phyloP scores from a whole-genome alignment of 2,113 vertebrate species.

The Phodopus roborovskii region DNA sequence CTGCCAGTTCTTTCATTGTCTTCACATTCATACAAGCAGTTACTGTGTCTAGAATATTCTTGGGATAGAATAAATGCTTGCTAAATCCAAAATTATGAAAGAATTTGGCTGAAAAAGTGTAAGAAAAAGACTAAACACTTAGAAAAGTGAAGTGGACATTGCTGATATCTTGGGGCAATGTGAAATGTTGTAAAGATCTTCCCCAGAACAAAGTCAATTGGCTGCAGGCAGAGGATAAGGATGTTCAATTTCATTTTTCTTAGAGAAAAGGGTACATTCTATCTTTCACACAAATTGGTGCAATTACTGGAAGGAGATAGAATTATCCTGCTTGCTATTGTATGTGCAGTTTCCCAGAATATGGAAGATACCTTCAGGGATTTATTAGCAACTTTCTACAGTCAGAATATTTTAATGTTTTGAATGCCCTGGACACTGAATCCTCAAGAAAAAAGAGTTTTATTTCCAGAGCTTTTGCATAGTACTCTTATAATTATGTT shows the following conservation, averaged over 20 bases:
- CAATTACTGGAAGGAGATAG: conserved; percentile 77
- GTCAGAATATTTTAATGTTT: conserved; percentile 75
- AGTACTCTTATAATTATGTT: conserved; percentile 63
- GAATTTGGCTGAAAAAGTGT: neutral
- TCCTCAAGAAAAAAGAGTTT: conserved; percentile 58
- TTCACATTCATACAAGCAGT: neutral
- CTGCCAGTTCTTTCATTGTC: neutral
- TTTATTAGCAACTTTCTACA: conserved; percentile 80
- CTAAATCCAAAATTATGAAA: conserved; percentile 31
- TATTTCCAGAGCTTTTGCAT: conserved; percentile 72
- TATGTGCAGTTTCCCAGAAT: conserved; percentile 73
- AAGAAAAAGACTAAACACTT: conserved; percentile 53
- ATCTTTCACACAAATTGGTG: conserved; percentile 79
- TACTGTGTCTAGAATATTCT: neutral
- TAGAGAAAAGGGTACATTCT: conserved; percentile 76
- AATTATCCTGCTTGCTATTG: conserved; percentile 73
- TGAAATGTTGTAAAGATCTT: conserved; percentile 67
- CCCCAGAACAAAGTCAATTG: conserved; percentile 68
- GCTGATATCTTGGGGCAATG: conserved; percentile 53
- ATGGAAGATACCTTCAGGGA: conserved; percentile 77
- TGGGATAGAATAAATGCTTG: neutral
- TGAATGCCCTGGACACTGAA: conserved; percentile 72
- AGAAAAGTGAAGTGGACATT: conserved; percentile 50
- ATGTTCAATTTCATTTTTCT: conserved; percentile 72
- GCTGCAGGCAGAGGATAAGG: conserved; percentile 56